Base-by-base conservation (phyloP, 1,140 invertebrate species). In the Pissodes strobi region DNA sequence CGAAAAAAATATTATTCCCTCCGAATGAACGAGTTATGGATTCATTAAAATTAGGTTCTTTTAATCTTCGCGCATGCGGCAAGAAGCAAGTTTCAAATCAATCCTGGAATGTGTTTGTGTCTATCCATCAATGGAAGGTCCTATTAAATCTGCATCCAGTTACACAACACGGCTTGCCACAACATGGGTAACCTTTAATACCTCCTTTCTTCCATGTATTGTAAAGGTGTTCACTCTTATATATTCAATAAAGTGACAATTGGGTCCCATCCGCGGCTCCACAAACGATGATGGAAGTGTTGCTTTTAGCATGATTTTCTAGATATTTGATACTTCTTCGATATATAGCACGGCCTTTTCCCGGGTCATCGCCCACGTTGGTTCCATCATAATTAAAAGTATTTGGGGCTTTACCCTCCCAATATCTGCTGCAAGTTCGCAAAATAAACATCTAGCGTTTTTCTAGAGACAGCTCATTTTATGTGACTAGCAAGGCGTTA, bases 1-100 rank as follows among this genome's bases (percentile, higher is more conserved):
- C 34, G 39, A 41, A 43, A 19, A 9, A 17, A 3, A 43, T 43
- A 9, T 57, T 10, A 43, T 57, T 57, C 12, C 23, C 59, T 22
- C 17, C 5, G 37, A 23, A 62, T 5, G 15, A 39, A 3, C 23
- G 27, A 22, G 37, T 18, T 2, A 18, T 21, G 19, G 52, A 1
- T 2, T 15, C 59, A 23, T 5, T 34, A 17, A 57, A 57, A 25
- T 57, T 13, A 1, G 55, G n/a, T n/a, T n/a, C n/a, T n/a, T n/a
- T n/a, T n/a, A n/a, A n/a, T n/a, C n/a, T n/a, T n/a, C n/a, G n/a
- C n/a, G n/a, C n/a, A n/a, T n/a, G n/a, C n/a, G n/a, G n/a, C n/a
- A n/a, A n/a, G n/a, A n/a, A n/a, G n/a, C n/a, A n/a, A n/a, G n/a
- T n/a, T n/a, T n/a, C 3, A 9, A n/a, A n/a, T n/a, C n/a, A n/a